A percentile compares a stretch with the other conserved stretches of the same genome.
Evolutionary conservation across 2,113 vertebrate genomes (phyloP).

Genomic region (Erythrocercus mccallii): DNA sequence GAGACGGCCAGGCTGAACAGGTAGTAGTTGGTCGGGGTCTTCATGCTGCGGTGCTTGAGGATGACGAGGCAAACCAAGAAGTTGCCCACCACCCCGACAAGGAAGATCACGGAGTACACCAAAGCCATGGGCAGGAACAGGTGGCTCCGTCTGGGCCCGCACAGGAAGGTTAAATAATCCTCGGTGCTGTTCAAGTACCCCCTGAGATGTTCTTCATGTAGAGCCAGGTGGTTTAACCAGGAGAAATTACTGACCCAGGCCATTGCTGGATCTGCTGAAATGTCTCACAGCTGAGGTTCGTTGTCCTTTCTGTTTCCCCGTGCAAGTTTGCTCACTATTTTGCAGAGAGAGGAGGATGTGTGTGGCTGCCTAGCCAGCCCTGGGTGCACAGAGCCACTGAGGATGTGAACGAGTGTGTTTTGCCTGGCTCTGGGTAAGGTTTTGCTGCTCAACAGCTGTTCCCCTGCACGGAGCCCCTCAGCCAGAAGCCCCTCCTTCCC

Average conservation of each 20-base stretch:
- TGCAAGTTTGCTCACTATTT: not conserved
- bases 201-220: conserved; percentile 5
- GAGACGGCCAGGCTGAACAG: conserved; percentile 92
- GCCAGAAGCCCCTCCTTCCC: conserved; percentile 63
- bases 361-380: not conserved
- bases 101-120: conserved; percentile 80
- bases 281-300: not conserved
- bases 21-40: conserved; percentile 93
- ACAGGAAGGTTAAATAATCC: conserved; percentile 74
- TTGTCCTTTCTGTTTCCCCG: not conserved
- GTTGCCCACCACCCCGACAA: conserved; percentile 85
- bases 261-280: conserved; percentile 2
- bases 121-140: conserved; percentile 71
- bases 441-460: conserved; percentile 23
- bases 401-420: not conserved
- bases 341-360: not conserved
- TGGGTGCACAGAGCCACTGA: not conserved
- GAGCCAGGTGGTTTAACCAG: conserved; percentile 28
- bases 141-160: conserved; percentile 69
- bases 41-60: conserved; percentile 85
- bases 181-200: conserved; percentile 72
- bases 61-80: conserved; percentile 90
- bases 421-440: not conserved
- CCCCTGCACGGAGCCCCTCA: conserved; percentile 34
- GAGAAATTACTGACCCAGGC: conserved; percentile 57